A percentile compares a stretch with the other conserved stretches of the same genome.
Conservation (phyloP, 1,140 invertebrate genomes). For the Drosophila sulfurigaster region DNA sequence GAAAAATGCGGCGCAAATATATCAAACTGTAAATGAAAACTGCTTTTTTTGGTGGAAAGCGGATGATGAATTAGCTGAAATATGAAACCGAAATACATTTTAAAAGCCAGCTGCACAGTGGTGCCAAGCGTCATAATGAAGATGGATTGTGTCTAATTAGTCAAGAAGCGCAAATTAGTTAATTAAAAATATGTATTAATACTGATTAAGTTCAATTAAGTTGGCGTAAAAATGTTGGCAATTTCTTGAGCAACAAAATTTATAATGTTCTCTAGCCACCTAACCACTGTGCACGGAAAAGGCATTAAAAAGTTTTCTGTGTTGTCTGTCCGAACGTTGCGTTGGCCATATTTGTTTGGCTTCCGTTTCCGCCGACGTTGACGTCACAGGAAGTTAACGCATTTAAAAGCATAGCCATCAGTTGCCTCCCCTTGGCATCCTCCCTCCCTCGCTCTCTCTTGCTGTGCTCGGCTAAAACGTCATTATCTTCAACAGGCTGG, state of each 20-base stretch:
- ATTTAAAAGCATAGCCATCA: slow-evolving; percentile 55
- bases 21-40: slow-evolving; percentile 63
- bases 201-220: neutral
- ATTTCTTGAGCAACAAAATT: neutral
- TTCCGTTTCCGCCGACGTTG: slow-evolving; percentile 69
- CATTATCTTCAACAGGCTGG: slow-evolving; percentile 52
- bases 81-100: slow-evolving; percentile 38
- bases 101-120: slow-evolving; percentile 38
- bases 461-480: slow-evolving; percentile 35
- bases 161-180: neutral
- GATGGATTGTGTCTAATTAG: slow-evolving; percentile 3
- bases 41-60: slow-evolving; percentile 8
- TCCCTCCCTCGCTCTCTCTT: neutral
- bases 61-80: slow-evolving; percentile 55
- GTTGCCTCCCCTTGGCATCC: neutral
- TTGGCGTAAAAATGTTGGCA: neutral
- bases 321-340: slow-evolving; percentile 31
- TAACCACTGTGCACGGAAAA: slow-evolving; percentile 62
- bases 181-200: slow-evolving; percentile 10
- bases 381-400: slow-evolving; percentile 66
- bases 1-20: slow-evolving; percentile 53
- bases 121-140: neutral
- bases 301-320: slow-evolving; percentile 74
- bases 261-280: slow-evolving; percentile 1
- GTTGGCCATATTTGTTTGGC: slow-evolving; percentile 78